Evolutionary conservation across 2,113 vertebrate species (phyloP).

Genomic region (Sapajus apella): DNA sequence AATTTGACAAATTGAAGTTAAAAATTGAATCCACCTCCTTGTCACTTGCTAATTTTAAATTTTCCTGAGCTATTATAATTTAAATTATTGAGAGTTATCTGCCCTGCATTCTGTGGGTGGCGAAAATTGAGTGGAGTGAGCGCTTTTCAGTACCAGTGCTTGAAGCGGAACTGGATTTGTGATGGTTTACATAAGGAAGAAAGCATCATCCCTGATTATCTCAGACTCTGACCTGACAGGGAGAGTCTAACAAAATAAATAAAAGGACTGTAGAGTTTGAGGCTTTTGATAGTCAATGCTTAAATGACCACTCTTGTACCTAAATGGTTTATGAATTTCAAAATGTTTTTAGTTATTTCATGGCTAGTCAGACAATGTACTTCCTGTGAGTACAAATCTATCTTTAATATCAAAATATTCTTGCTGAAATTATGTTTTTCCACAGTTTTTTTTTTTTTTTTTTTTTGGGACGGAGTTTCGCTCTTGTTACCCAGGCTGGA

Average conservation of each 20-base stretch:
- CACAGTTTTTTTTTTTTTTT: no score
- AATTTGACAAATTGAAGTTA: slow-evolving; percentile 66
- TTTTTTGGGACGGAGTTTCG: no score
- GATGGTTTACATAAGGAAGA: background rate
- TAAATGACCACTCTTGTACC: background rate
- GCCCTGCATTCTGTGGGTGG: slow-evolving; percentile 10
- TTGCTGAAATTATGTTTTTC: slow-evolving; percentile 32
- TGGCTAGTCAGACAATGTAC: background rate
- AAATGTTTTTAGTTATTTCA: slow-evolving; percentile 11
- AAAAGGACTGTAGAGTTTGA: background rate
- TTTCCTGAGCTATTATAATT: slow-evolving; percentile 21
- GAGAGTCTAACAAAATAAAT: background rate
- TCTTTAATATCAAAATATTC: slow-evolving; percentile 39
- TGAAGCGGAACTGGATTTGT: background rate
- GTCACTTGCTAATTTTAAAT: slow-evolving; percentile 62
- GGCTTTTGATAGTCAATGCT: background rate
- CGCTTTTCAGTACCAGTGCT: background rate
- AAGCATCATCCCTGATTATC: background rate
- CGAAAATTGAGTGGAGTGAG: slow-evolving; percentile 26
- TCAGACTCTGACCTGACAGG: background rate
- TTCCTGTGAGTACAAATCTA: background rate
- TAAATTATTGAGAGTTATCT: slow-evolving; percentile 33
- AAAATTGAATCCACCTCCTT: slow-evolving; percentile 59
- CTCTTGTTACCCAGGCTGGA: no score
- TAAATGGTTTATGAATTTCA: background rate